A percentile compares a stretch with the other conserved stretches of the same genome.
Conservation (phyloP, 2,113 vertebrate genomes). For the Lucifuga dentata region DNA sequence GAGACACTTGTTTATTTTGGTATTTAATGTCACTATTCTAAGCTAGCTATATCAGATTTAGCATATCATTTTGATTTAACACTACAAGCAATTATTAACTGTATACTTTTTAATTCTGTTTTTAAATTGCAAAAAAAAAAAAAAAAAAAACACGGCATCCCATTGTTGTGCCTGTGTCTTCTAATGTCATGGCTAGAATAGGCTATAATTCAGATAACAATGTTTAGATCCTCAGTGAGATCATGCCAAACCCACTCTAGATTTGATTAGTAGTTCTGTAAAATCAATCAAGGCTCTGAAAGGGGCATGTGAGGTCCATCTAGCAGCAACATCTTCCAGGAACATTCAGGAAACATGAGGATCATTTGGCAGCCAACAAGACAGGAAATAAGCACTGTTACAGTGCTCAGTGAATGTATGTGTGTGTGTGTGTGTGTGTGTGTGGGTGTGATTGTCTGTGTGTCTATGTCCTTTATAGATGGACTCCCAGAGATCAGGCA, state of each 20-base stretch:
- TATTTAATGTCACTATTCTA: too few species aligned
- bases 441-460: background rate
- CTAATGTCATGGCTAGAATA: conserved; percentile 2
- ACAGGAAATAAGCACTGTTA: conserved; percentile 2
- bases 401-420: background rate
- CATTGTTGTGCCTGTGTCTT: conserved; percentile 1
- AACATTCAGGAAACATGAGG: conserved; percentile 15
- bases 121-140: too few species aligned
- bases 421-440: background rate
- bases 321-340: background rate
- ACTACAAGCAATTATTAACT: too few species aligned
- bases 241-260: conserved; percentile 54
- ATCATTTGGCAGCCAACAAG: conserved; percentile 1
- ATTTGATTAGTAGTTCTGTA: conserved; percentile 59
- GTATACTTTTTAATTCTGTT: too few species aligned
- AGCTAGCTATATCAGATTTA: too few species aligned
- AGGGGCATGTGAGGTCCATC: conserved; percentile 1
- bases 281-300: conserved; percentile 61
- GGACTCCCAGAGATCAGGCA: conserved; percentile 89
- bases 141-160: background rate
- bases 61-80: too few species aligned
- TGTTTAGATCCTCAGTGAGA: conserved; percentile 51
- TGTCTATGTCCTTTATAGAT: conserved; percentile 79
- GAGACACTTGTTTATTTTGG: too few species aligned
- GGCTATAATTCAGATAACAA: conserved; percentile 25